Evolutionary conservation across 2,797 vertebrate genomes (phyloP), one percentile per base, ranked within the genome.

Genomic region (Anabas testudineus): DNA sequence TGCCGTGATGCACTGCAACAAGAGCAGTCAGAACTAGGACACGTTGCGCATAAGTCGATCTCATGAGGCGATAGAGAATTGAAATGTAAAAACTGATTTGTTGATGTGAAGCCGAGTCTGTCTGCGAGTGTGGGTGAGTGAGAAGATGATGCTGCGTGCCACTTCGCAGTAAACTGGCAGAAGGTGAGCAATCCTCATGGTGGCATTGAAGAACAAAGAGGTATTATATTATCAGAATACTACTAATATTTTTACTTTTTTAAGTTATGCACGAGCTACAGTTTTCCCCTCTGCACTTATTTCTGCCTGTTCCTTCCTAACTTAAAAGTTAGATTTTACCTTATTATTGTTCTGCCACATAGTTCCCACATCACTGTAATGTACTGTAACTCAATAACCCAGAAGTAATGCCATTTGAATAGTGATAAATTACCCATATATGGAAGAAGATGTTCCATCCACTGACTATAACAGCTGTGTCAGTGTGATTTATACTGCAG

Each of bases 21-120:
- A 70, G 56, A 53, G 2, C 37, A 80, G 74, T 79, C 78, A 67
- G 74, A 88, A 88, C 80, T 60, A 78, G 86, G 74, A 76, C 78
- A 5, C 26, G 16, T 42, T 64, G 60, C 32, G 43, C 71, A 61
- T 52, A 53, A 84, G 49, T 58, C 10, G 15, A 54, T 73, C 79
- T 79, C 76, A 61, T 2, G 79, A 80, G 76, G 39, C 72, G 49
- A 82, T 1, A 14, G 57, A 34, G 69, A 80, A 71, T 37, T 61
- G 48, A 74, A 65, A 81, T 69, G 28, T 32, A 63, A 74, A 64
- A 57, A 80, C 59, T 70, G 76, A 86, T 82, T 84, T 84, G 67
- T 69, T 71, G 71, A 84, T 74, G 72, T 68, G 74, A 63, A 39
- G 67, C 42, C 2, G 21, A 6, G 3, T 28, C n/a, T 66, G n/a